Conservation (phyloP, 2,888 invertebrate genomes). For the Antheraea yamamai region DNA sequence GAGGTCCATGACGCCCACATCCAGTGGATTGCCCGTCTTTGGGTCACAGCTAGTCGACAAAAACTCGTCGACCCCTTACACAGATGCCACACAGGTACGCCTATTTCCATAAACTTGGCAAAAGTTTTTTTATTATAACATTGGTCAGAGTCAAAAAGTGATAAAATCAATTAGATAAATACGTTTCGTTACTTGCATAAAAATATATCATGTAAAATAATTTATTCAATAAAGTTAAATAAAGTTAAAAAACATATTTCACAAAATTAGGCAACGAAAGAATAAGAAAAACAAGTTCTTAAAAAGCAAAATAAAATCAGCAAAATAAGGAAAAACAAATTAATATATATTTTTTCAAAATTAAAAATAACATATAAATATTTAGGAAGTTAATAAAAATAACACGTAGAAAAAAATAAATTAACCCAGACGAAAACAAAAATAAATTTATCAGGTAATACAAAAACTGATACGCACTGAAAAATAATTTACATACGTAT, state of each 20-base stretch:
- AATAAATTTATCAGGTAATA: slow-evolving; percentile 10
- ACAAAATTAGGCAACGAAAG: background rate
- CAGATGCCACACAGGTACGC: slow-evolving; percentile 98
- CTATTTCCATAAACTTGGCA: slow-evolving; percentile 27
- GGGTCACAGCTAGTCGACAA: slow-evolving; percentile 95
- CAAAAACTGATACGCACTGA: slow-evolving; percentile 15
- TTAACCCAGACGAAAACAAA: slow-evolving; percentile 24
- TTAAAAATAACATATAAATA: background rate
- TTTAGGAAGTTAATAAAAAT: slow-evolving; percentile 8
- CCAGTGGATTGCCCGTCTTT: slow-evolving; percentile 88
- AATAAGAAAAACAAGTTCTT: background rate
- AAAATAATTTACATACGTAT: slow-evolving; percentile 26
- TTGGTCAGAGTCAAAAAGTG: background rate
- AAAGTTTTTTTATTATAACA: slow-evolving; percentile 25
- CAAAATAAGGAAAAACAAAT: background rate
- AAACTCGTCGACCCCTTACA: slow-evolving; percentile 96
- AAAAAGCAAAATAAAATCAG: background rate
- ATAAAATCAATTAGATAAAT: background rate
- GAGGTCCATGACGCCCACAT: slow-evolving; percentile 82
- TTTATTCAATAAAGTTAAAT: background rate
- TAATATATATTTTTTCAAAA: background rate
- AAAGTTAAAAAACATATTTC: background rate
- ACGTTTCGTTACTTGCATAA: background rate
- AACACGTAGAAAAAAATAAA: slow-evolving; percentile 22
- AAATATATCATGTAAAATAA: background rate